Evolutionary conservation across 2,113 vertebrate genomes (phyloP).

Genomic region (Phainopepla nitens): DNA sequence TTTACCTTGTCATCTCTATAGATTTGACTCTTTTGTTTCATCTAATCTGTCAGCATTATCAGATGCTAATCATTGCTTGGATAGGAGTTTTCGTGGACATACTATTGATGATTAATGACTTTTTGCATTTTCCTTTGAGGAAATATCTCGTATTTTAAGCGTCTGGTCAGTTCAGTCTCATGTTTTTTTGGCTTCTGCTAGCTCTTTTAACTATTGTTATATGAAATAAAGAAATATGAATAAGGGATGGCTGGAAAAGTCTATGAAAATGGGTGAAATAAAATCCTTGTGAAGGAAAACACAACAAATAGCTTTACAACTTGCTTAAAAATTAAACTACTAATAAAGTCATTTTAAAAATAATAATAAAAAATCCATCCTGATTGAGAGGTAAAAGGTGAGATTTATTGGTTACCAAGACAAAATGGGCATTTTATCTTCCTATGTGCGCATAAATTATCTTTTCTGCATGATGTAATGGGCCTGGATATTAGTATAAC

Average conservation of each 20-base stretch:
- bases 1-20: not conserved
- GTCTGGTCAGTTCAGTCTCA: not conserved
- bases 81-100: not conserved
- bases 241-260: not conserved
- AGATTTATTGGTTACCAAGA: not conserved
- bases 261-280: not conserved
- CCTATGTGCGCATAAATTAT: not conserved
- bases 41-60: not conserved
- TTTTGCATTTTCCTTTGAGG: not conserved
- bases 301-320: not conserved
- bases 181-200: not conserved
- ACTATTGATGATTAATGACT: not conserved
- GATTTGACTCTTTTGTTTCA: not conserved
- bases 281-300: not conserved
- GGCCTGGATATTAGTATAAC: not conserved
- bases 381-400: not conserved
- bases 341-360: not conserved
- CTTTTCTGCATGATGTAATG: not conserved
- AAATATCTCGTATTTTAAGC: not conserved
- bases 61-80: not conserved
- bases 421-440: not conserved
- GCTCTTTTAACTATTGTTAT: not conserved
- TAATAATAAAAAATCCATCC: not conserved
- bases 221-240: not conserved
- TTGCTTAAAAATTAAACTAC: not conserved